Conservation (phyloP, 2,888 invertebrate species). For the Stictocephala bisonia region DNA sequence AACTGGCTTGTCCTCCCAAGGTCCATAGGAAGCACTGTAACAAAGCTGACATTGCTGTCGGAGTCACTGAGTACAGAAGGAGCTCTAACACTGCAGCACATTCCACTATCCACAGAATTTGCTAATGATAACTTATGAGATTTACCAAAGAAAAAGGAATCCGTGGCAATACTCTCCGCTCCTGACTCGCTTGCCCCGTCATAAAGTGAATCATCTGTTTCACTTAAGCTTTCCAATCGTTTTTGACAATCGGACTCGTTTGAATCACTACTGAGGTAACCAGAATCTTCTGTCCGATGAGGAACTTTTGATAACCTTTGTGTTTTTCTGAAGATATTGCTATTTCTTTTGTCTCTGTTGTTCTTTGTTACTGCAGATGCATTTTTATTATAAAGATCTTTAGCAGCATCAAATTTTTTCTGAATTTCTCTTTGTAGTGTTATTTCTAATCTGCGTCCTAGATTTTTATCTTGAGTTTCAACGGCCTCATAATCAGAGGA, state of each 20-base stretch:
- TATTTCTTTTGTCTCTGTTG: conserved; percentile 29
- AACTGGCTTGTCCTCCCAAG: conserved; percentile 5
- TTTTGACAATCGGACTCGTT: conserved; percentile 64
- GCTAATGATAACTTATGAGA: conserved; percentile 68
- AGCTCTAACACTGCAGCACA: conserved; percentile 55
- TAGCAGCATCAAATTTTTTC: conserved; percentile 17
- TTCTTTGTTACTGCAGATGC: not conserved
- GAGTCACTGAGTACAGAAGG: conserved; percentile 45
- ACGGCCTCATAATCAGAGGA: conserved; percentile 68
- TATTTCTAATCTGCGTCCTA: conserved; percentile 42
- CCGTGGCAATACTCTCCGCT: conserved; percentile 87
- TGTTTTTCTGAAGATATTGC: conserved; percentile 22
- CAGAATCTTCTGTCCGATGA: conserved; percentile 78
- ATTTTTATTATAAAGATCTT: not conserved
- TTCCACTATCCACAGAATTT: conserved; percentile 65
- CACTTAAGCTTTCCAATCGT: conserved; percentile 72
- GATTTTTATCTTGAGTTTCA: conserved; percentile 44
- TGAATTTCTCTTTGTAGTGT: conserved; percentile 37
- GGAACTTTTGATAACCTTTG: conserved; percentile 57
- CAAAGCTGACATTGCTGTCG: conserved; percentile 47
- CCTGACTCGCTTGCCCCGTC: conserved; percentile 89
- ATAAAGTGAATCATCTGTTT: conserved; percentile 82
- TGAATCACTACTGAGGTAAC: conserved; percentile 87
- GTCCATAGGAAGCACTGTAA: conserved; percentile 44
- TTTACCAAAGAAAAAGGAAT: conserved; percentile 86